Conservation (phyloP, 2,888 invertebrate species). For the Melangyna quadrimaculata region DNA sequence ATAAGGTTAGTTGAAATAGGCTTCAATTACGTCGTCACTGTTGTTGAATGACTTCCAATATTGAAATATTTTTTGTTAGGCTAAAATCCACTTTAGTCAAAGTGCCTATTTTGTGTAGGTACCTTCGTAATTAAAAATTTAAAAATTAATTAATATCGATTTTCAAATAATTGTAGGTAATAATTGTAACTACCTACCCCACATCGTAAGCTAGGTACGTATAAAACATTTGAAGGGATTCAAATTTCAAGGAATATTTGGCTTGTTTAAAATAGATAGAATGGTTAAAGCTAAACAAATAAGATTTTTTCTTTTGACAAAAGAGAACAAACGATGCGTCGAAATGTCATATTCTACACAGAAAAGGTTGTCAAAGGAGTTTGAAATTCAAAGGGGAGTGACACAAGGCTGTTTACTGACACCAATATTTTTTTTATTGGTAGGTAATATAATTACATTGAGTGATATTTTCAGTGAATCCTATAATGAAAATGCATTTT, state of each 20-base stretch:
- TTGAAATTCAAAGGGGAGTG: too few species aligned
- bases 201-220: background rate
- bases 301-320: too few species aligned
- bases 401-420: too few species aligned
- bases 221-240: background rate
- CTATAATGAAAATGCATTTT: too few species aligned
- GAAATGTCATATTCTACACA: too few species aligned
- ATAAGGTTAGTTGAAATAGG: constrained; percentile 34
- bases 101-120: background rate
- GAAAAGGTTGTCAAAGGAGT: too few species aligned
- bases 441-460: too few species aligned
- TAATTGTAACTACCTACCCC: background rate
- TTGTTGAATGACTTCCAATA: background rate
- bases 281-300: too few species aligned
- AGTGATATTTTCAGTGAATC: too few species aligned
- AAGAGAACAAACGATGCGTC: too few species aligned
- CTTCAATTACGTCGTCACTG: constrained; percentile 37
- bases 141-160: constrained; percentile 6
- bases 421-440: too few species aligned
- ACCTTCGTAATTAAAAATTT: background rate
- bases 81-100: background rate
- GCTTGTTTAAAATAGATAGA: background rate
- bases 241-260: background rate
- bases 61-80: constrained; percentile 31
- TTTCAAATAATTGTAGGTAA: background rate